Base-by-base conservation (phyloP, 2,797 vertebrate species). In the Lagocephalus sceleratus region DNA sequence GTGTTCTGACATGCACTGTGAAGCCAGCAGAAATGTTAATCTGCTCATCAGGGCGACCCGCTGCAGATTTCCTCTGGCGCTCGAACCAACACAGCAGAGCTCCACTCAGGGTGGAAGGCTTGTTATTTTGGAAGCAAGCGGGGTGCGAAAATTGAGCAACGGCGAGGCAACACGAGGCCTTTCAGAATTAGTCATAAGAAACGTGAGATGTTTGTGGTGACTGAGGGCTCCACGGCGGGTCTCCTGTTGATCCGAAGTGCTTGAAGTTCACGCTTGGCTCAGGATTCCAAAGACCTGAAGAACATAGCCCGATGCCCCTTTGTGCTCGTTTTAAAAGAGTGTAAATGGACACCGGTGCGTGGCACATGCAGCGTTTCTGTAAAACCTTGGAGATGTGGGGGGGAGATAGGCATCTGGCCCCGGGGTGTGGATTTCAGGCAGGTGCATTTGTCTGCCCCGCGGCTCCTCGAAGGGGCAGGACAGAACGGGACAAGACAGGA, bases 341-440 rank as follows among this genome's bases (percentile, higher is more conserved):
- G 71, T 78, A 85, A 82, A 53, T 29, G 47, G 78, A 85, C 69
- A 75, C 76, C 66, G 20, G 75, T 75, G 73, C 76, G 77, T 75
- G 70, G 72, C 76, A 78, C 79, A 76, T 75, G 69, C 64, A 32
- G 71, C 45, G 58, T 66, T 82, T 79, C 74, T 82, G 73, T 78
- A 71, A 82, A 83, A 73, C 61, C 71, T 60, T 48, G 35, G 49
- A 68, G 76, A 85, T 79, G 78, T 65, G 40, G 39, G 12, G 39
- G 51, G 66, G 68, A 83, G 85, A 88, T 85, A 84, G 75, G 73
- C 84, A 73, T 76, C 80, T 75, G 74, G 78, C 80, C 82, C 76
- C 57, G 47, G 81, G 85, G 90, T 85, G 60, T 88, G 75, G 74
- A 83, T 92, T 88, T 89, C 87, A 87, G 83, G 87, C 90, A 91